These are phyloP conservation scores for Antennarius maculatus DNA, from an alignment of 2,797 vertebrate species.

Conservation along the genomic window DNA sequence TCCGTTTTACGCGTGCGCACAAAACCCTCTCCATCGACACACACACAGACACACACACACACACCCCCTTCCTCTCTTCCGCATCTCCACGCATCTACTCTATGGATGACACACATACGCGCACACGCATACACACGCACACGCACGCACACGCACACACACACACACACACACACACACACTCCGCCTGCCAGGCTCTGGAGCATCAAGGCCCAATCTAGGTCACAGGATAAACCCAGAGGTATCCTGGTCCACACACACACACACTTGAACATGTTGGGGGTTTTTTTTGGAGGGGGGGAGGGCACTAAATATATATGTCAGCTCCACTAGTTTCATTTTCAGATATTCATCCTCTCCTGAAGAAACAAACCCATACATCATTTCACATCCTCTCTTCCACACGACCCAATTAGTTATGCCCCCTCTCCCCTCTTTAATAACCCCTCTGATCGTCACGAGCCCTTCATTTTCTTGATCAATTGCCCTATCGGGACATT, in stretches of 20 bases:
- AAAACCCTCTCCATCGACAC: neutral
- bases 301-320: conserved; percentile 18
- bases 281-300: conserved; percentile 13
- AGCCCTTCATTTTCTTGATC: conserved; percentile 32
- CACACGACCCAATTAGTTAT: conserved; percentile 22
- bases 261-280: conserved; percentile 32
- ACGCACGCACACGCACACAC: no score
- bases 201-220: conserved; percentile 78
- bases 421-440: conserved; percentile 19
- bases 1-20: conserved; percentile 26
- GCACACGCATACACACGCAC: conserved; percentile 19
- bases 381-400: conserved; percentile 18
- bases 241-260: conserved; percentile 60
- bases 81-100: no score
- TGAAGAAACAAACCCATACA: neutral
- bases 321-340: conserved; percentile 18
- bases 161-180: neutral
- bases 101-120: conserved; percentile 3
- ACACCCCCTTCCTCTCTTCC: no score
- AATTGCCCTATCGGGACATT: conserved; percentile 14
- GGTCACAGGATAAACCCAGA: conserved; percentile 78
- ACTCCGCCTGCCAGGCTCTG: conserved; percentile 63
- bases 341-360: conserved; percentile 4
- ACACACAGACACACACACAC: no score
- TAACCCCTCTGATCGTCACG: conserved; percentile 38